Base-by-base conservation (phyloP, 2,113 vertebrate genomes). In the Cryptomyrus ogoouensis region DNA sequence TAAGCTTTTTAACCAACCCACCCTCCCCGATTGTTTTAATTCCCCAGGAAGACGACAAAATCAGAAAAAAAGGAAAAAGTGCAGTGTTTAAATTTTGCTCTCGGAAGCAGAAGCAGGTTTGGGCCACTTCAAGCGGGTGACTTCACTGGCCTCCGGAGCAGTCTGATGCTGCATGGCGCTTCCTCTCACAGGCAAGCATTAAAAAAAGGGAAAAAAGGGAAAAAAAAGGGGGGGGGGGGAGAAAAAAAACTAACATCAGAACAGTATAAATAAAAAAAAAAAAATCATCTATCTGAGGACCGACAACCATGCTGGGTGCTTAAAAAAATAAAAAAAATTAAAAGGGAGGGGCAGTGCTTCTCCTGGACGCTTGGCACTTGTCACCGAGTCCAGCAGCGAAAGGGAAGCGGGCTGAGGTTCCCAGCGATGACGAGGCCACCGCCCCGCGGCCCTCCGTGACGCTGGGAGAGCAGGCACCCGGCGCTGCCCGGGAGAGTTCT, bases 311-410 rank as follows among this genome's bases (percentile, higher is more conserved):
- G 58, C 90, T 35, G 49, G 77, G 86, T 53, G 62, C 86, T 66
- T 89, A 90, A 80, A 89, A 91, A 50, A 88, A 80, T 90, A 1
- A 2, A 42, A 77, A 74, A 90, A 91, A 89, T 91, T 66, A 90
- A 52, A 80, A 80, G 15, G 74, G 74, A 1, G 49, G 56, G 50
- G 83, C 35, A 90, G 84, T 88, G 90, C 88, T 85, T 92, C 39
- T 93, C 91, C 93, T 90, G 90, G 88, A 90, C 17, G 91, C 94
- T 95, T 96, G 95, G 95, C 95, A 95, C 94, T 93, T 91, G 31
- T 83, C 44, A 80, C 49, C 35, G 74, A 80, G 88, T 53, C 49
- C 66, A 10, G 6, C 70, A n/a, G 35, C 35, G 15, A 77, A 4
- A 70, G 62, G 62, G n/a, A 27, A 27, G 62, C n/a, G 3, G 62